Evolutionary conservation across 2,113 vertebrate genomes (phyloP).

Genomic region (Hipposideros armiger): DNA sequence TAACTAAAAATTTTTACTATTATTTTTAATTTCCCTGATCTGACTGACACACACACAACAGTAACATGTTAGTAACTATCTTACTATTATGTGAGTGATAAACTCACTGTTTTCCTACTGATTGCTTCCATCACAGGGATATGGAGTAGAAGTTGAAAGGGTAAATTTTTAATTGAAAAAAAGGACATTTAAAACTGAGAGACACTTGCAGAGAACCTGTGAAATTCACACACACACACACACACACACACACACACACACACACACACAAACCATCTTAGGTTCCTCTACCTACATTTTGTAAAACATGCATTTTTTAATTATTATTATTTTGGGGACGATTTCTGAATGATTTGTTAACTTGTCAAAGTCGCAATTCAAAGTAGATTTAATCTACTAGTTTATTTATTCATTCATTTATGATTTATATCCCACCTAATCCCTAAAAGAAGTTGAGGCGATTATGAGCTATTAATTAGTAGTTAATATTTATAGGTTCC

Average conservation of each 20-base stretch:
- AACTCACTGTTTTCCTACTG: neutral
- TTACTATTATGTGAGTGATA: neutral
- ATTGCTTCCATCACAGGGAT: neutral
- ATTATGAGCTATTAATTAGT: constrained; percentile 64
- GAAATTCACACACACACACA: constrained; percentile 22
- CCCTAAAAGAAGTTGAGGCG: constrained; percentile 39
- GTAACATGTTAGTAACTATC: neutral
- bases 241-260: neutral
- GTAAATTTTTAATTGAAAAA: constrained; percentile 41
- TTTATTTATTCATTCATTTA: constrained; percentile 37
- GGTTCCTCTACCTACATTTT: neutral
- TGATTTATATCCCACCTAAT: constrained; percentile 58
- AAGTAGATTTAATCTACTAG: constrained; percentile 37
- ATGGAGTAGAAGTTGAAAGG: constrained; percentile 16
- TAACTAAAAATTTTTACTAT: neutral
- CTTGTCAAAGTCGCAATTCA: constrained; percentile 61
- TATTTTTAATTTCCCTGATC: constrained; percentile 35
- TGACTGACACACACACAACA: neutral
- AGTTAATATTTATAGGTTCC: constrained; percentile 68
- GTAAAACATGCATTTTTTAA: constrained; percentile 13
- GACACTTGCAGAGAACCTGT: constrained; percentile 46
- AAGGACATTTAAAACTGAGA: constrained; percentile 55
- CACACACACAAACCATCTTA: neutral
- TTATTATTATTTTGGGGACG: neutral
- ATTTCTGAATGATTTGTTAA: constrained; percentile 53